Percentiles rank a stretch among this genome's conserved stretches.
phyloP scores from a whole-genome alignment of 2,888 invertebrate species.

The Tachina grossa region DNA sequence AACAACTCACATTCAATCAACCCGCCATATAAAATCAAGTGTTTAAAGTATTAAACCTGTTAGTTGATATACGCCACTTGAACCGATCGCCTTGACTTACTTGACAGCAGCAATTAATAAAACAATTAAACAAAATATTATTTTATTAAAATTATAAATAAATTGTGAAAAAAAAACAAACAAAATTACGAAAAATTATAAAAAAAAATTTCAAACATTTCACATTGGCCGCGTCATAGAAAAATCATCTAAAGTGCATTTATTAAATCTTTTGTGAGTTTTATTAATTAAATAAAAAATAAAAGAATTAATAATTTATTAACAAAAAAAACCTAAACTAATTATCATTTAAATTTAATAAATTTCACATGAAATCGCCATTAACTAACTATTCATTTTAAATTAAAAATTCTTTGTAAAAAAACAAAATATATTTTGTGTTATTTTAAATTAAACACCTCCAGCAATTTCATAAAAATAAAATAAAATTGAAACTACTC shows the following conservation, averaged over 20 bases:
- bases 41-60: constrained; percentile 58
- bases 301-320: neutral
- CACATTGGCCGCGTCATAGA: constrained; percentile 39
- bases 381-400: neutral
- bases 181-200: neutral
- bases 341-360: neutral
- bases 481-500: constrained; percentile 25
- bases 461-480: constrained; percentile 4
- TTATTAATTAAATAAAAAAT: neutral
- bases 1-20: constrained; percentile 14
- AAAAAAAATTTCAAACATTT: neutral
- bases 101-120: constrained; percentile 26
- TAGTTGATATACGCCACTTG: constrained; percentile 62
- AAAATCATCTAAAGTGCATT: constrained; percentile 78
- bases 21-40: constrained; percentile 67
- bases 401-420: neutral
- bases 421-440: constrained; percentile 8
- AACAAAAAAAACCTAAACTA: neutral
- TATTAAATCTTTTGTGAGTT: constrained; percentile 81
- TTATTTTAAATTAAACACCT: constrained; percentile 47
- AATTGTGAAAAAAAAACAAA: neutral
- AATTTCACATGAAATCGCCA: neutral
- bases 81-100: constrained; percentile 46
- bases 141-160: constrained; percentile 3
- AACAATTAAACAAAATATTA: neutral